These are phyloP conservation scores for Colius striatus DNA, from an alignment of 2,113 vertebrate genomes.

Conservation along the genomic window DNA sequence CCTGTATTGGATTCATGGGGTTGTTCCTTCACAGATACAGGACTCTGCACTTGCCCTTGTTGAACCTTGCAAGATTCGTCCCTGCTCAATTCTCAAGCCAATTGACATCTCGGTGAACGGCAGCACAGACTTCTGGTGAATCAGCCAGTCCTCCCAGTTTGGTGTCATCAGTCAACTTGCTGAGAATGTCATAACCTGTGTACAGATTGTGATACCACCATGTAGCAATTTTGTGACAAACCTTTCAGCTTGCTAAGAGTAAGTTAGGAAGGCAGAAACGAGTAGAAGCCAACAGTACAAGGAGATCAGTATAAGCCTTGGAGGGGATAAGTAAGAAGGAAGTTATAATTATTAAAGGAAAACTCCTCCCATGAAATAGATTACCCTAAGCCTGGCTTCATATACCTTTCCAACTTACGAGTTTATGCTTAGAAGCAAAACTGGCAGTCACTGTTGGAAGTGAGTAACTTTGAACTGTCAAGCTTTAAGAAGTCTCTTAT, in stretches of 20 bases:
- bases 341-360: not conserved
- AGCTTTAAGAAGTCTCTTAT: not conserved
- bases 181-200: not conserved
- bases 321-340: not conserved
- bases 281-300: not conserved
- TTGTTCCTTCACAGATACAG: too few relatives aligned
- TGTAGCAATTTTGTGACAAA: not conserved
- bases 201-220: not conserved
- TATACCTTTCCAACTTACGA: not conserved
- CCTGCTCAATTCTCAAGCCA: too few relatives aligned
- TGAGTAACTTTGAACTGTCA: not conserved
- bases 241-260: not conserved
- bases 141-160: too few relatives aligned
- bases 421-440: not conserved
- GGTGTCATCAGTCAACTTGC: too few relatives aligned
- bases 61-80: too few relatives aligned
- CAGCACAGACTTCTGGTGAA: too few relatives aligned
- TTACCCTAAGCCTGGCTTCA: not conserved
- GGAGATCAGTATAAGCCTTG: not conserved
- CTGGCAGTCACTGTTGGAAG: fast-evolving
- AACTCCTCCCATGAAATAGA: not conserved
- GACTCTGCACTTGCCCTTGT: too few relatives aligned
- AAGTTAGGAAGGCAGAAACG: not conserved
- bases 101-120: too few relatives aligned
- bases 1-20: too few relatives aligned